A percentile compares a stretch with the other conserved stretches of the same genome.
Conservation (phyloP, 2,113 vertebrate genomes). For the Ciconia maguari region DNA sequence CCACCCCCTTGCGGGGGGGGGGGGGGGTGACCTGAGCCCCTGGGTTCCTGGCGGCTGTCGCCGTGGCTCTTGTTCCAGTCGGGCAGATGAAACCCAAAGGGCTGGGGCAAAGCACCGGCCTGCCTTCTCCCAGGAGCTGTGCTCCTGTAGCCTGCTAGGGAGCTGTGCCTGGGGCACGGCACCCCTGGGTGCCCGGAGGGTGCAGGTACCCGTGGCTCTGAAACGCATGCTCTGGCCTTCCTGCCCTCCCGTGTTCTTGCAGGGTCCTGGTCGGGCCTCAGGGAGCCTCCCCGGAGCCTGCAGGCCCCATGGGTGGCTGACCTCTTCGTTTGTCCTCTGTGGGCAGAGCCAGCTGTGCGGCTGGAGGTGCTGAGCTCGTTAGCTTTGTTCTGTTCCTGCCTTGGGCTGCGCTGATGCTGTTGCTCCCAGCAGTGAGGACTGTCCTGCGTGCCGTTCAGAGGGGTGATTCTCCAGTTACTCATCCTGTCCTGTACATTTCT, state of each 20-base stretch:
- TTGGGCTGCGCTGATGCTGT: not conserved
- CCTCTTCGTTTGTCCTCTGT: no score
- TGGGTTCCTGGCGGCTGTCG: accelerated
- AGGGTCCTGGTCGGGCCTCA: no score
- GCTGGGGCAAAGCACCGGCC: accelerated
- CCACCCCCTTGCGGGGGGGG: no score
- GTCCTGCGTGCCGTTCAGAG: accelerated
- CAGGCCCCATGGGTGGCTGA: not conserved
- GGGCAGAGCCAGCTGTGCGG: not conserved
- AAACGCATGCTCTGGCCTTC: accelerated
- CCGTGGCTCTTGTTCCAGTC: not conserved
- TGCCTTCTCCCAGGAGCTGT: not conserved
- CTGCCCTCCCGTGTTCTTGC: accelerated
- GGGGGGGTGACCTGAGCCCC: not conserved
- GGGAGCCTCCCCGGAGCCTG: not conserved
- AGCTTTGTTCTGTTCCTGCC: not conserved
- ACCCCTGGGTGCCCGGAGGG: not conserved
- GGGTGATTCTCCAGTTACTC: not conserved
- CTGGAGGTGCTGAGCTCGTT: not conserved
- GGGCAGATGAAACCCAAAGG: not conserved
- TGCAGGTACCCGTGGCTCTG: not conserved
- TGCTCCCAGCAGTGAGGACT: not conserved
- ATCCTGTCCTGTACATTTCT: not conserved
- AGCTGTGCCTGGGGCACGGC: not conserved
- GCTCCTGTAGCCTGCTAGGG: not conserved